A percentile compares a stretch with the other conserved stretches of the same genome.
These are phyloP conservation scores for Melanotaenia boesemani DNA, from an alignment of 2,797 vertebrate species.

Conservation along the genomic window DNA sequence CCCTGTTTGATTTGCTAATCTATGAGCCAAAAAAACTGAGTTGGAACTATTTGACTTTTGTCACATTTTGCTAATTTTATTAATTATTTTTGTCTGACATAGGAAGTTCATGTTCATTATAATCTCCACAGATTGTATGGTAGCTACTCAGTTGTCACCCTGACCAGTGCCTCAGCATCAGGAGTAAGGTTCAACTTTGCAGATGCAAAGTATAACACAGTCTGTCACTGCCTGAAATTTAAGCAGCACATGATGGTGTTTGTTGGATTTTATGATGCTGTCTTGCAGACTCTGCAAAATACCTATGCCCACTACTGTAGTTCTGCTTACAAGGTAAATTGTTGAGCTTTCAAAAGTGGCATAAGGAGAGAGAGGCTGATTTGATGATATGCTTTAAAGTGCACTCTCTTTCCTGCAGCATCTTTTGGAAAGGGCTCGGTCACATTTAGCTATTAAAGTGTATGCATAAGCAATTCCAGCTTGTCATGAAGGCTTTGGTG, in stretches of 20 bases:
- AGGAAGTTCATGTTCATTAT: not conserved
- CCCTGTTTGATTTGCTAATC: no score
- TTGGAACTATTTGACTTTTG: no score
- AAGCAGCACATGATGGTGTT: conserved; percentile 31
- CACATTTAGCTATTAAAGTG: conserved; percentile 59
- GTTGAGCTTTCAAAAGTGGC: conserved; percentile 48
- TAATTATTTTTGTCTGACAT: no score
- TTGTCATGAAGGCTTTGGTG: conserved; percentile 59
- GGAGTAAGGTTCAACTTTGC: conserved; percentile 12
- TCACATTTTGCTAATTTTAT: no score
- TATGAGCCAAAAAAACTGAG: no score
- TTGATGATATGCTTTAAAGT: conserved; percentile 41
- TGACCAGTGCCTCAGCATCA: not conserved
- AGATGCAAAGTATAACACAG: not conserved
- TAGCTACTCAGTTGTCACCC: conserved; percentile 6
- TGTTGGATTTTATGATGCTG: conserved; percentile 17
- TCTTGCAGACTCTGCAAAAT: conserved; percentile 31
- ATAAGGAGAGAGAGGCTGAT: conserved; percentile 44
- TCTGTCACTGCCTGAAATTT: conserved; percentile 14
- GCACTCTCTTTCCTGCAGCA: conserved; percentile 30
- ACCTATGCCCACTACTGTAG: conserved; percentile 9
- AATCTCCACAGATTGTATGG: not conserved
- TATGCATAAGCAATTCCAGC: conserved; percentile 57
- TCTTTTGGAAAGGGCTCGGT: conserved; percentile 49
- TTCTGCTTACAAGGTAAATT: conserved; percentile 64